Conservation (phyloP, 2,113 vertebrate genomes). For the Holacanthus passer region DNA sequence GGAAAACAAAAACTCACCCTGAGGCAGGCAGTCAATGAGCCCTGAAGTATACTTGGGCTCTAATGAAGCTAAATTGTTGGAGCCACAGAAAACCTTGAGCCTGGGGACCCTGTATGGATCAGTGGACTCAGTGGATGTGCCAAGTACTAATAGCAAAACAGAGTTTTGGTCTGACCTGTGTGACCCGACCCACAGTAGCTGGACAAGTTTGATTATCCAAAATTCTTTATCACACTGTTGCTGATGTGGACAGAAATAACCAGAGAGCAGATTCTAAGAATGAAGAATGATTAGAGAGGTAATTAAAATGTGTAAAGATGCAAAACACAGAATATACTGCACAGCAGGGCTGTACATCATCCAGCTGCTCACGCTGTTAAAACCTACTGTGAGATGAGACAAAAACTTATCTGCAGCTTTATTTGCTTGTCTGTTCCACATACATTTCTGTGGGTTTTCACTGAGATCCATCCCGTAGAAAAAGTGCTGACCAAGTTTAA, state of each 20-base stretch:
- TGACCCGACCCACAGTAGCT: neutral
- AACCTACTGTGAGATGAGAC: neutral
- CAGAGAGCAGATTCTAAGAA: neutral
- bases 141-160: constrained; percentile 28
- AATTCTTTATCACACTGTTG: neutral
- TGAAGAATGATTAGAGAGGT: neutral
- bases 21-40: constrained; percentile 69
- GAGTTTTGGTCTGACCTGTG: constrained; percentile 5
- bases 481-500: constrained; percentile 24
- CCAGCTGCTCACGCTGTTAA: constrained; percentile 24
- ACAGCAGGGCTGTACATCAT: constrained; percentile 17
- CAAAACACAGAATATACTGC: neutral
- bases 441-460: neutral
- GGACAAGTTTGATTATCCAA: neutral
- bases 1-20: constrained; percentile 56
- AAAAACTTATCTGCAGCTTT: neutral
- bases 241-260: neutral
- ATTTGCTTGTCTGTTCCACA: constrained; percentile 8
- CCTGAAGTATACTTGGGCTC: constrained; percentile 58
- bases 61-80: constrained; percentile 65
- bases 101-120: constrained; percentile 34
- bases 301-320: constrained; percentile 22
- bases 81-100: constrained; percentile 38
- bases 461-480: neutral
- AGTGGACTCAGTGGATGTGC: constrained; percentile 25